Percentiles rank a stretch among this genome's conserved stretches.
Conservation (phyloP, 2,888 invertebrate genomes). For the Stratiomys singularior region DNA sequence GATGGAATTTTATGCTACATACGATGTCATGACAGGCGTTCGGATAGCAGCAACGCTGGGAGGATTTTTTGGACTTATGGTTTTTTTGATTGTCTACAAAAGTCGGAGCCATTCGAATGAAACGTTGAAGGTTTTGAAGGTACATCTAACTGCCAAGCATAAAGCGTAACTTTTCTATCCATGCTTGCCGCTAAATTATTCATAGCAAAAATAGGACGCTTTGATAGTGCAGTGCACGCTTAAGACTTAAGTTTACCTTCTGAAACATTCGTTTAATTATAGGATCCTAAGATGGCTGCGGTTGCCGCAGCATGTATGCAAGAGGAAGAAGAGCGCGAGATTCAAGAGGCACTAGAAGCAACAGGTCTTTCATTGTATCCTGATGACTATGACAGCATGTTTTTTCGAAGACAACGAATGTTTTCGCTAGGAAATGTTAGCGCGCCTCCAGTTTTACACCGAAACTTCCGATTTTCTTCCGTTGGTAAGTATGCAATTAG, state of each 20-base stretch:
- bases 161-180: too few species aligned
- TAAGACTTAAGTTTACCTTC: neutral
- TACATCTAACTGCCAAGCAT: constrained; percentile 51
- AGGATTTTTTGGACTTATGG: constrained; percentile 91
- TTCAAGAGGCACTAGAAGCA: constrained; percentile 79
- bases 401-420: constrained; percentile 68
- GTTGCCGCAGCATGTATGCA: constrained; percentile 82
- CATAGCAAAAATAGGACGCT: neutral
- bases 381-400: constrained; percentile 66
- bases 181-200: neutral
- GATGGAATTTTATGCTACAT: constrained; percentile 87
- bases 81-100: constrained; percentile 90
- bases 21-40: constrained; percentile 94
- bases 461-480: constrained; percentile 70
- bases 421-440: constrained; percentile 77
- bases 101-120: constrained; percentile 82
- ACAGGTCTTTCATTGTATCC: constrained; percentile 68
- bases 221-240: neutral
- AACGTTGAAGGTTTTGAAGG: constrained; percentile 74
- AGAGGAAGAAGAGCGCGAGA: constrained; percentile 78
- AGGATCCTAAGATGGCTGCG: constrained; percentile 82
- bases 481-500: constrained; percentile 63
- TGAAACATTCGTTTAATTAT: constrained; percentile 53
- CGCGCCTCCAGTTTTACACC: constrained; percentile 68
- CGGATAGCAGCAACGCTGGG: constrained; percentile 91